These are phyloP conservation scores for Enoplosus armatus DNA, from an alignment of 2,797 vertebrate species.

Conservation along the genomic window DNA sequence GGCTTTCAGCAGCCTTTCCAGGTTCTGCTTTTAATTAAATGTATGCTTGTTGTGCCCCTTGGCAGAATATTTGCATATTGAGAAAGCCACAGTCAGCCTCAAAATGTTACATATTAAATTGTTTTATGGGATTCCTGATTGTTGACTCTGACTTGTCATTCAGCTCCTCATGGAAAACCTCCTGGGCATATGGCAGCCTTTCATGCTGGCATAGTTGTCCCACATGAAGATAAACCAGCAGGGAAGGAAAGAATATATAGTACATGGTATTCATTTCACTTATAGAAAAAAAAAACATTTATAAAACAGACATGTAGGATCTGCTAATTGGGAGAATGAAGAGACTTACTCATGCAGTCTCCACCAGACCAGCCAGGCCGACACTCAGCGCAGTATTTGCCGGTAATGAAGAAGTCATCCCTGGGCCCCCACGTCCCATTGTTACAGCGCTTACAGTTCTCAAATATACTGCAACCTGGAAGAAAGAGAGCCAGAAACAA, in stretches of 20 bases:
- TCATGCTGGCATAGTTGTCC: conserved; percentile 55
- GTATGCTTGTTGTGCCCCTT: conserved; percentile 36
- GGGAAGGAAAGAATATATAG: conserved; percentile 22
- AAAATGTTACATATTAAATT: conserved; percentile 57
- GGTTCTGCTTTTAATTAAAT: conserved; percentile 69
- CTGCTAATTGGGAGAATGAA: conserved; percentile 11
- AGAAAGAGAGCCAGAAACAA: conserved; percentile 11
- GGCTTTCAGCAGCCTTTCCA: conserved; percentile 16
- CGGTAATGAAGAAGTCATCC: conserved; percentile 95
- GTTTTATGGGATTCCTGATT: conserved; percentile 51
- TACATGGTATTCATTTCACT: conserved; percentile 22
- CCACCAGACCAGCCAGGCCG: conserved; percentile 97
- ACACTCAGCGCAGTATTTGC: conserved; percentile 94
- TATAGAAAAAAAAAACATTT: conserved; percentile 12
- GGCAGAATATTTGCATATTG: conserved; percentile 58
- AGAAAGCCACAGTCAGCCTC: conserved; percentile 32
- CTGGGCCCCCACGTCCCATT: conserved; percentile 95
- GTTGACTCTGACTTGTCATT: conserved; percentile 56
- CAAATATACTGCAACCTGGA: conserved; percentile 96
- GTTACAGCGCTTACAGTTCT: conserved; percentile 96
- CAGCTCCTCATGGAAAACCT: conserved; percentile 54
- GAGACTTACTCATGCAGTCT: conserved; percentile 94
- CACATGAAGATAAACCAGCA: conserved; percentile 51
- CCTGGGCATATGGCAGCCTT: conserved; percentile 51
- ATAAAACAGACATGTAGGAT: conserved; percentile 18